Evolutionary conservation across 2,797 vertebrate genomes (phyloP).

Genomic region (Pseudomugil gertrudae): DNA sequence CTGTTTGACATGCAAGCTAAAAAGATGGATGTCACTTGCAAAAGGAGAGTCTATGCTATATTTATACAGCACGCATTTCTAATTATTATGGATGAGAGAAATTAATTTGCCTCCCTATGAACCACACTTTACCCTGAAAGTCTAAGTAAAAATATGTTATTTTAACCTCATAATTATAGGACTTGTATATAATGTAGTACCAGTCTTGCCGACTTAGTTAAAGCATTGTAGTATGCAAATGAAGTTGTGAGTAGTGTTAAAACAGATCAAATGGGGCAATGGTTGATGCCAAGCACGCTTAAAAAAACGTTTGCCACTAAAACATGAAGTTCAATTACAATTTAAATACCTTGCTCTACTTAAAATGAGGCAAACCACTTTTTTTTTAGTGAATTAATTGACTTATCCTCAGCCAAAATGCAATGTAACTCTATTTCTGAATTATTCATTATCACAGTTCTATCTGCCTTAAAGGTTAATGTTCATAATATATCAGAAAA

Average conservation of each 20-base stretch:
- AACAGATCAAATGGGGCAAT: not conserved
- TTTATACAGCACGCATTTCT: too few relatives aligned
- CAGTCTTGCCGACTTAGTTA: not conserved
- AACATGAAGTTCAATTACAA: not conserved
- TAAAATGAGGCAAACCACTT: not conserved
- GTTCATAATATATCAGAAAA: slow-evolving; percentile 1
- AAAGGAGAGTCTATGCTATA: not conserved
- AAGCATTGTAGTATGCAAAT: too few relatives aligned
- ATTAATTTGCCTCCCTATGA: not conserved
- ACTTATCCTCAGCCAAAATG: too few relatives aligned
- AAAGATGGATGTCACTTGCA: not conserved
- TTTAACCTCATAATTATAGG: too few relatives aligned
- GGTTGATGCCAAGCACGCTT: not conserved
- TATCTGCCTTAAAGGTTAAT: not conserved
- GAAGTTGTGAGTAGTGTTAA: too few relatives aligned
- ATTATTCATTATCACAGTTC: not conserved
- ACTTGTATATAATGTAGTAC: not conserved
- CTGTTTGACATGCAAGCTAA: not conserved
- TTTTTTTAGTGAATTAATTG: not conserved
- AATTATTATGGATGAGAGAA: not conserved
- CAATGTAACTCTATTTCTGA: not conserved
- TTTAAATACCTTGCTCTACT: not conserved
- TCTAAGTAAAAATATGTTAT: not conserved
- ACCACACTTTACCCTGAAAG: not conserved
- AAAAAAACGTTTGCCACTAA: not conserved